Base-by-base conservation (phyloP, 2,797 vertebrate species). In the Rhabdomys pumilio region DNA sequence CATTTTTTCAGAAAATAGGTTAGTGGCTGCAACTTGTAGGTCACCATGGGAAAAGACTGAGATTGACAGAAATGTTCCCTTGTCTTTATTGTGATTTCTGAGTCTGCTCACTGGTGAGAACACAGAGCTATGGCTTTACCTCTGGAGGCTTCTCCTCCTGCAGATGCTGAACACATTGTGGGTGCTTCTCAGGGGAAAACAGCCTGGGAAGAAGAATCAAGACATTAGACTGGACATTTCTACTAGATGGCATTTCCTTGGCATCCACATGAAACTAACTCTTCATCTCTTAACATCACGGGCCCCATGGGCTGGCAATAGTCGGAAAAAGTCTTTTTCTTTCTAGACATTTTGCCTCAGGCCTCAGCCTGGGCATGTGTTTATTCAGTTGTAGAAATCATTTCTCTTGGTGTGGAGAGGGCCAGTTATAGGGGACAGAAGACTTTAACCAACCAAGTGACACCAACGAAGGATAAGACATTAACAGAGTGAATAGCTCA, bases 91-190 rank as follows among this genome's bases (percentile, higher is more conserved):
- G 29, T 88, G 47, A 61, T 63, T 29, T 44, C 93, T 3, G 31
- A 55, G 31, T 89, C 34, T 91, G 19, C 57, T 79, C 8, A 69
- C 57, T 94, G 80, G 87, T n/a, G 63, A 96, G 89, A 88, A 85
- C 29, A 90, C 24, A 90, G 76, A 89, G 83, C 13, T 47, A 14
- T 38, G 53, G 11, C 34, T 47, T 90, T 93, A 59, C 53, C 20
- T 90, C 53, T 89, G 47, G 44, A 76, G 72, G 10, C 72, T 88
- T 93, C n/a, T 93, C 26, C 47, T 82, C 73, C 38, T 15, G 34
- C 55, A 92, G 76, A 93, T 81, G 19, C 6, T 82, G 11, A n/a
- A 17, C 59, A 24, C 59, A 20, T 67, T 50, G 47, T 81, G 85
- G 88, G 59, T 69, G 88, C 44, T 76, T 34, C 4, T 31, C 67